phyloP scores from a whole-genome alignment of 2,113 vertebrate genomes.

The Athene cunicularia region DNA sequence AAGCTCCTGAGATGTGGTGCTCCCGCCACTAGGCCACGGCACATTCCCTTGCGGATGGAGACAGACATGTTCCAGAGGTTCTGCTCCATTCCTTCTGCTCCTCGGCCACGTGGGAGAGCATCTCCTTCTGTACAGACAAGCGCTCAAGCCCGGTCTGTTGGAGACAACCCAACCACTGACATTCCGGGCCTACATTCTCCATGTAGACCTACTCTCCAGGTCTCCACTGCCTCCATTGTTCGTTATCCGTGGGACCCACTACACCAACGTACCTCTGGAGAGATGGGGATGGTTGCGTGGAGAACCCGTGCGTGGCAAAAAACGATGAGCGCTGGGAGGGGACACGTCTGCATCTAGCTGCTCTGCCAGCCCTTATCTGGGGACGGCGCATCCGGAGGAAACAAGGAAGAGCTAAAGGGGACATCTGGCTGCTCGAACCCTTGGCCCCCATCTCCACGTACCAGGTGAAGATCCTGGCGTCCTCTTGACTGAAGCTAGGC shows the following conservation, averaged over 20 bases:
- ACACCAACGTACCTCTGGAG: rapidly evolving
- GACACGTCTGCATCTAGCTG: not conserved
- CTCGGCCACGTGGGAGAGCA: not conserved
- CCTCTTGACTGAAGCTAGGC: conserved; percentile 82
- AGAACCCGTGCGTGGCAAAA: not conserved
- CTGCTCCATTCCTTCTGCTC: not conserved
- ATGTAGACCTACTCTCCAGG: not conserved
- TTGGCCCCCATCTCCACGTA: conserved; percentile 61
- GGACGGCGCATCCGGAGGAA: conserved; percentile 29
- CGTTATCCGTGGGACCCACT: not conserved
- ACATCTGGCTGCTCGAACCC: conserved; percentile 65
- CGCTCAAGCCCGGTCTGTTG: not conserved
- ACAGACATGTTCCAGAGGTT: not conserved
- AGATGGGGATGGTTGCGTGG: rapidly evolving
- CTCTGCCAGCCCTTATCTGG: conserved; percentile 33
- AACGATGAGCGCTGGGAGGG: rapidly evolving
- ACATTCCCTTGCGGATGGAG: not conserved
- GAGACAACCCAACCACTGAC: not conserved
- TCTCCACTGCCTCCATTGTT: not conserved
- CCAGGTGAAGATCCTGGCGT: conserved; percentile 60
- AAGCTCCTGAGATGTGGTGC: not conserved
- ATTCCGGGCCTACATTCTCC: not conserved
- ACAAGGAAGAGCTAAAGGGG: conserved; percentile 63
- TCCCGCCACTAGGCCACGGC: not conserved
- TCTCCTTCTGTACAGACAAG: not conserved